Conservation (phyloP, 2,113 vertebrate species). For the cattle (Bos taurus) region ARS-UCD2.0 NC_037349.1:434501-435000, state of each 20-base stretch:
- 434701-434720: not conserved
- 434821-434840: not conserved
- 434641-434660: not conserved
- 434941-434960: too few species aligned
- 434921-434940: not conserved
- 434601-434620: not conserved
- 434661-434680: not conserved
- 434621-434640: not conserved
- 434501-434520: not conserved
- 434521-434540: accelerated
- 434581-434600: not conserved
- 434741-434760: not conserved
- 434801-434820: not conserved
- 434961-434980: too few species aligned
- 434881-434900: not conserved
- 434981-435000: too few species aligned
- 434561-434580: not conserved
- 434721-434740: not conserved
- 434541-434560: not conserved
- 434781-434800: not conserved
- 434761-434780: not conserved
- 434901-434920: not conserved
- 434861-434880: not conserved
- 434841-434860: not conserved
- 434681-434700: not conserved